Conservation (phyloP, 2,113 vertebrate species). For the Bufo gargarizans region DNA sequence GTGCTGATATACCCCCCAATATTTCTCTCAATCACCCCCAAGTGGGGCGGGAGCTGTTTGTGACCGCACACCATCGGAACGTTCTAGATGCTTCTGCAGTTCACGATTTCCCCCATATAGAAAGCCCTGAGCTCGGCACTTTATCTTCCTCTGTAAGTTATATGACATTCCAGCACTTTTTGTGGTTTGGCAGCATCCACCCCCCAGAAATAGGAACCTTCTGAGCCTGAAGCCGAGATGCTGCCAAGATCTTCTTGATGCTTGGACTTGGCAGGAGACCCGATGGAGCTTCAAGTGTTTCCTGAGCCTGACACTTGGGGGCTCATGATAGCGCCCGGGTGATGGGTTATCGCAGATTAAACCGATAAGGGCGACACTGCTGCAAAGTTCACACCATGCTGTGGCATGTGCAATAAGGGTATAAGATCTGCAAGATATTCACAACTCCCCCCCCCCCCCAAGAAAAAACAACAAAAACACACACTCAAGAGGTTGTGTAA, state of each 20-base stretch:
- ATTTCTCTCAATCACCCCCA: neutral
- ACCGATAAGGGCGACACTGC: neutral
- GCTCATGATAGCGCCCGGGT: neutral
- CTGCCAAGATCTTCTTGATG: neutral
- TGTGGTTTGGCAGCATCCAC: constrained; percentile 33
- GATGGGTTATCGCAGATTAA: constrained; percentile 23
- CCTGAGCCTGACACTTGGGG: neutral
- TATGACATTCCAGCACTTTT: constrained; percentile 34
- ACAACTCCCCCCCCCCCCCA: neutral
- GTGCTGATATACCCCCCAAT: too few relatives aligned
- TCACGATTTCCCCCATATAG: neutral
- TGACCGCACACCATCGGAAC: neutral
- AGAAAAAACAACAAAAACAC: too few relatives aligned
- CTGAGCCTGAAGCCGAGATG: neutral
- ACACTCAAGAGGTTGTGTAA: neutral
- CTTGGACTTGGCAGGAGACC: neutral
- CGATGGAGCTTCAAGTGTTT: neutral
- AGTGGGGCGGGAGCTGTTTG: neutral
- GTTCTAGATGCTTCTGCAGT: neutral
- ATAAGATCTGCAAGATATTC: neutral
- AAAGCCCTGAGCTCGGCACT: constrained; percentile 30
- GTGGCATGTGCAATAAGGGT: neutral
- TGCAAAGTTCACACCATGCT: neutral
- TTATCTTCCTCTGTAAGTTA: constrained; percentile 29
- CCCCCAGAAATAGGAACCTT: constrained; percentile 41